Evolutionary conservation across 2,113 vertebrate genomes (phyloP).

Genomic region (Hippocampus mohnikei): DNA sequence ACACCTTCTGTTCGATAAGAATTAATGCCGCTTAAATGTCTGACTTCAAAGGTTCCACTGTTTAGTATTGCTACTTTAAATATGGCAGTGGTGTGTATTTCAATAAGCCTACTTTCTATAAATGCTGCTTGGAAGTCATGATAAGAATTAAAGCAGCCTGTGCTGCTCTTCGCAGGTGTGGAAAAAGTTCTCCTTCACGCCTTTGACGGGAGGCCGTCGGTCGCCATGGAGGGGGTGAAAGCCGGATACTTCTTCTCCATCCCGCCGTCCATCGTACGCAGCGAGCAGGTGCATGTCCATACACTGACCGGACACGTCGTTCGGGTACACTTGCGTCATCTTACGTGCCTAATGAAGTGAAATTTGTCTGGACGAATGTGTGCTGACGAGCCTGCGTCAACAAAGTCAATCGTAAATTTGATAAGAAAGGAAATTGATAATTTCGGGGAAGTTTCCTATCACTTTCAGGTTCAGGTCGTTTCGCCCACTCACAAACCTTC

Average conservation of each 20-base stretch:
- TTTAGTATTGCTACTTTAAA: too few relatives aligned
- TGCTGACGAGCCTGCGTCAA: background rate
- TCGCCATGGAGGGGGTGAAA: constrained; percentile 90
- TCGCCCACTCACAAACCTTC: background rate
- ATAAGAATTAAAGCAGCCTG: background rate
- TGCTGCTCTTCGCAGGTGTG: constrained; percentile 72
- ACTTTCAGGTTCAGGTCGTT: background rate
- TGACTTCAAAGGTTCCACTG: too few relatives aligned
- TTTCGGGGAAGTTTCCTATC: background rate
- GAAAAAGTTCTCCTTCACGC: constrained; percentile 89
- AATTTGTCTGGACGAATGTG: too few relatives aligned
- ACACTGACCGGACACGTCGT: background rate
- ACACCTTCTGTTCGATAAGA: too few relatives aligned
- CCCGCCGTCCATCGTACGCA: constrained; percentile 89
- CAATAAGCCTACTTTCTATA: too few relatives aligned
- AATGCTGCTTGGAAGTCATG: background rate
- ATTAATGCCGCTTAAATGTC: too few relatives aligned
- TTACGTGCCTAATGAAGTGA: too few relatives aligned
- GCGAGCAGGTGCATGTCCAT: constrained; percentile 82
- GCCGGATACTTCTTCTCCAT: constrained; percentile 94
- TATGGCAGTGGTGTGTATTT: too few relatives aligned
- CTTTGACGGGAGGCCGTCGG: constrained; percentile 90
- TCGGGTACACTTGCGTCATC: too few relatives aligned
- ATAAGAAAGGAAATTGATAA: background rate
- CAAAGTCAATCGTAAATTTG: background rate